Evolutionary conservation across 2,797 vertebrate genomes (phyloP), one percentile per base, ranked within the genome.

Genomic region (Luscinia luscinia): DNA sequence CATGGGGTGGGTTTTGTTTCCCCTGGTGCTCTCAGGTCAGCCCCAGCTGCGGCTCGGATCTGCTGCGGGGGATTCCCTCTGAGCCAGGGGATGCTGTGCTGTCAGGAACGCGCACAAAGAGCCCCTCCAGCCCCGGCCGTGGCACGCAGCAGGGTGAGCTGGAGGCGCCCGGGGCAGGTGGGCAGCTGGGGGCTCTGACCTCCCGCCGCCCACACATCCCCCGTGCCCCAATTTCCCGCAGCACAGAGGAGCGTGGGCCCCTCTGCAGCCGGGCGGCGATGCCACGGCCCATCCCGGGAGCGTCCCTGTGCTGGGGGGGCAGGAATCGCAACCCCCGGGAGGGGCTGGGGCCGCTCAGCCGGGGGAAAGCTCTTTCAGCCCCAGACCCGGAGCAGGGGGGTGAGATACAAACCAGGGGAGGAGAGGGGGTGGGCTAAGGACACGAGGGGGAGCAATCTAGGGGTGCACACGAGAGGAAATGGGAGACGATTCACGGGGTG

Each of bases 311-410:
- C 14, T 23, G 2, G 11, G 26, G 22, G 15, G 7, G 4, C 28
- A 3, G 66, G 32, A 63, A 57, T 18, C 17, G 52, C 38, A n/a
- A 9, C 15, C n/a, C 9, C 48, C 48, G 12, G 11, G 15, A 57
- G 45, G 8, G n/a, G 49, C 57, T 76, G 63, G 23, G 32, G 41
- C 30, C 75, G 69, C 54, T 75, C 19, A n/a, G 36, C 20, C 30
- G 38, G 61, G 34, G 63, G 43, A 36, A 54, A 43, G 36, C 9
- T 77, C 30, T 21, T 64, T 38, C 0, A 2, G 11, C 1, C 17
- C 15, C 12, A 15, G 27, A 34, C 20, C 9, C 0, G 0, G 18
- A 40, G 61, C 32, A 34, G 46, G 4, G 55, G 32, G 1, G 48
- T 32, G 52, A 3, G 27, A 63, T 30, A 38, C n/a, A 51, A 63